Evolutionary conservation across 2,888 invertebrate genomes (phyloP).

Genomic region (Cheilosia scutellata): DNA sequence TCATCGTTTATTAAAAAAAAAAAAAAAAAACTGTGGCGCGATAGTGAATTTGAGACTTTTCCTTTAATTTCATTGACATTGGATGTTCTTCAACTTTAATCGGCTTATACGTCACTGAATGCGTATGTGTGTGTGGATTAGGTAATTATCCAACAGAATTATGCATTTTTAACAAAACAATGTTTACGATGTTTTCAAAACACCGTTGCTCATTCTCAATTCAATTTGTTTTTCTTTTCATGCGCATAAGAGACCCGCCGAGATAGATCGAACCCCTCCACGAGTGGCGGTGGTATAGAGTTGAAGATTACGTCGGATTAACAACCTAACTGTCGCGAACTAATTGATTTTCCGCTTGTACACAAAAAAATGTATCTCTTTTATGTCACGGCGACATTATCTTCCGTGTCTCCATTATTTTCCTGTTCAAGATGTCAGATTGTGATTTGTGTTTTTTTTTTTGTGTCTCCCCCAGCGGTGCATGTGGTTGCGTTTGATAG

Average conservation of each 20-base stretch:
- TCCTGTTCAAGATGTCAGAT: constrained; percentile 33
- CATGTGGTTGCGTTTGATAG: constrained; percentile 26
- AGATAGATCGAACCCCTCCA: background rate
- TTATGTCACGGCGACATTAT: constrained; percentile 42
- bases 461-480: background rate
- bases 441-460: constrained; percentile 3
- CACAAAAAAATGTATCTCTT: constrained; percentile 33
- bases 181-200: constrained; percentile 24
- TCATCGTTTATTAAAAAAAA: background rate
- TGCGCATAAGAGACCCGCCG: constrained; percentile 29
- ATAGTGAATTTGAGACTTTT: background rate
- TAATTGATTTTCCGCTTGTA: constrained; percentile 59
- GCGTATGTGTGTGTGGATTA: constrained; percentile 5
- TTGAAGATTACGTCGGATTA: constrained; percentile 57
- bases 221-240: background rate
- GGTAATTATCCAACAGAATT: constrained; percentile 19
- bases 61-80: constrained; percentile 5
- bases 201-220: constrained; percentile 24
- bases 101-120: constrained; percentile 18
- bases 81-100: background rate
- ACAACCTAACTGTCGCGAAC: constrained; percentile 38
- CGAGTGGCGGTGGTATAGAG: background rate
- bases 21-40: background rate
- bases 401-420: constrained; percentile 48
- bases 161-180: constrained; percentile 48